A percentile compares a stretch with the other conserved stretches of the same genome.
Evolutionary conservation across 2,888 invertebrate genomes (phyloP).

Genomic region (Drosophila tripunctata): DNA sequence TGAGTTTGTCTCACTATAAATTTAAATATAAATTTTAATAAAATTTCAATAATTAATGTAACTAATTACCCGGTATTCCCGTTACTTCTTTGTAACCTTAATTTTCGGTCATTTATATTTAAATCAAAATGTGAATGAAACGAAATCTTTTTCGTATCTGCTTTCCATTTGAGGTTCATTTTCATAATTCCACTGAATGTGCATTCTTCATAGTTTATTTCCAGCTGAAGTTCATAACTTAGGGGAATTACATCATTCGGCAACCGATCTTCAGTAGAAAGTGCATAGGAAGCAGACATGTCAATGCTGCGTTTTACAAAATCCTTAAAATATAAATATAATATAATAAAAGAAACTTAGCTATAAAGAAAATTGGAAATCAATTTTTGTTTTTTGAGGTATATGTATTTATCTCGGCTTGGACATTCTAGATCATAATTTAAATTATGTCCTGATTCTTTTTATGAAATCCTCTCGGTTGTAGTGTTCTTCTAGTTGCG

Average conservation of each 20-base stretch:
- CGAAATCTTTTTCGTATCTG: conserved; percentile 87
- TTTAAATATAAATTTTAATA: background rate
- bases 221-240: conserved; percentile 88
- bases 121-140: conserved; percentile 89
- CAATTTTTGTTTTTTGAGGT: too few relatives aligned
- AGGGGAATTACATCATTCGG: conserved; percentile 88
- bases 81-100: conserved; percentile 83
- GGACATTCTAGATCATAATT: too few relatives aligned
- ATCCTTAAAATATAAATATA: conserved; percentile 45
- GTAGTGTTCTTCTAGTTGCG: too few relatives aligned
- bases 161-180: conserved; percentile 89
- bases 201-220: conserved; percentile 88
- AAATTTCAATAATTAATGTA: background rate
- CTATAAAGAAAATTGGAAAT: too few relatives aligned
- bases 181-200: conserved; percentile 88
- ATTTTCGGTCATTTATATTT: conserved; percentile 86
- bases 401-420: too few relatives aligned
- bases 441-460: too few relatives aligned
- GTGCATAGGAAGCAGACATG: conserved; percentile 88
- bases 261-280: conserved; percentile 87
- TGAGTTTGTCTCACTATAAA: conserved; percentile 11
- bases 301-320: conserved; percentile 88
- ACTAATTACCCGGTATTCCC: conserved; percentile 44
- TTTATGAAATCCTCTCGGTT: too few relatives aligned
- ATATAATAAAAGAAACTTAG: background rate